Base-by-base conservation (phyloP, 1,140 invertebrate genomes). In the Gonioctena quinquepunctata region DNA sequence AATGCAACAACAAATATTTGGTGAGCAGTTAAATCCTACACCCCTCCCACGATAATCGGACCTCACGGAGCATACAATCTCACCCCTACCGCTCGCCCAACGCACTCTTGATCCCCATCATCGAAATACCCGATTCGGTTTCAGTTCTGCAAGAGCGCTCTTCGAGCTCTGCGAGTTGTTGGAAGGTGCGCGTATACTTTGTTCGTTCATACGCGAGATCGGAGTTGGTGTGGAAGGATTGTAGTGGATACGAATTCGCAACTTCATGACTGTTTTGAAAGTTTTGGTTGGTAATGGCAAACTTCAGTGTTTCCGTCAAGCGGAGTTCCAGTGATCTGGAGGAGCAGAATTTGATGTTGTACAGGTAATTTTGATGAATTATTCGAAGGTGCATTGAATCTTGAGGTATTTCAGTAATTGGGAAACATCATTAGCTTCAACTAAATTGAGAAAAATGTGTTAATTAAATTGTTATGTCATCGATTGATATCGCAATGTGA, bases 281-380 rank as follows among this genome's bases (percentile, higher is more conserved):
- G 42, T 48, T 23, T n/a, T 42, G 16, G 11, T 42, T 42, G 16
- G 26, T 52, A 28, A 74, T 73, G 73, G 75, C 73, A 49, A 74
- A 74, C 27, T 72, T 71, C 61, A 70, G 70, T 22, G 70, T 76
- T 3, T 76, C 74, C 8, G 54, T 72, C 27, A 74, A 72, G 60
- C 42, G 69, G 21, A 74, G 72, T 68, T 62, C 75, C 11, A 71
- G 69, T 72, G 70, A 74, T 72, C 66, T 71, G 28, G 74, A 74
- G 18, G 74, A 74, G 19, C 69, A 74, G 62, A 52, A 52, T 49
- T 54, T 59, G 28, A 75, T 75, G 68, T 52, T 75, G 16, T 75
- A 75, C 68, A 75, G 73, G 73, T 72, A 50, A 68, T 3, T 60
- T 16, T 7, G 25, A 54, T n/a, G 18, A 0, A 54, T 54, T 6